Evolutionary conservation across 2,113 vertebrate genomes (phyloP).

Genomic region (Prunella himalayana): DNA sequence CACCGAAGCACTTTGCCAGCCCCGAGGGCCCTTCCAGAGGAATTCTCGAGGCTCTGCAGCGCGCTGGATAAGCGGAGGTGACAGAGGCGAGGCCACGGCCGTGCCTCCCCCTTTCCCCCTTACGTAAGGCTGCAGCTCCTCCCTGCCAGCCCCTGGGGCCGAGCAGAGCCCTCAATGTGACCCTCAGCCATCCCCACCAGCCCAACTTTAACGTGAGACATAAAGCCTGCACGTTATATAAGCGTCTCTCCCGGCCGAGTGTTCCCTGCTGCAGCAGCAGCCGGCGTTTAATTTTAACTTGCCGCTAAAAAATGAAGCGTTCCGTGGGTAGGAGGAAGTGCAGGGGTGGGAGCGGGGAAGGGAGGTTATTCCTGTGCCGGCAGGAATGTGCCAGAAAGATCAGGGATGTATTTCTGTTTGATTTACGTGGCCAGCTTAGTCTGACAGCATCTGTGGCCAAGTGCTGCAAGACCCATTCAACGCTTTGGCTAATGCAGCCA

Average conservation of each 20-base stretch:
- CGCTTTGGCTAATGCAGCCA: not conserved
- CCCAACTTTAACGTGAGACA: not conserved
- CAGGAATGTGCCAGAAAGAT: not conserved
- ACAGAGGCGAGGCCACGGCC: not conserved
- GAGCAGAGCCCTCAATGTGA: not conserved
- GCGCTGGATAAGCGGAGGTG: not conserved
- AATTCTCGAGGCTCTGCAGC: not conserved
- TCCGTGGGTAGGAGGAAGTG: not conserved
- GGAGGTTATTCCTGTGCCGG: not conserved
- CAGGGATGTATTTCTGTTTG: not conserved
- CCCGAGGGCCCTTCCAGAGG: not conserved
- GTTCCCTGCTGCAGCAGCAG: not conserved
- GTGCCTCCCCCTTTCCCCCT: not conserved
- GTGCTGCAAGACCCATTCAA: not conserved
- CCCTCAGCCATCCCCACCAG: not conserved
- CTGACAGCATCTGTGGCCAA: not conserved
- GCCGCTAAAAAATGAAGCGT: not conserved
- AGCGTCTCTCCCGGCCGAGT: not conserved
- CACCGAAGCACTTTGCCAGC: not conserved
- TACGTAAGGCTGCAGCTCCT: not conserved
- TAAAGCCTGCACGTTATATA: not conserved
- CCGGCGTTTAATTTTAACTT: not conserved
- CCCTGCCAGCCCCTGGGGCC: not conserved
- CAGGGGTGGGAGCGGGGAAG: not conserved
- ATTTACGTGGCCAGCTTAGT: not conserved